Evolutionary conservation across 2,797 vertebrate genomes (phyloP).

Genomic region (Cryptoblepharus egeriae): DNA sequence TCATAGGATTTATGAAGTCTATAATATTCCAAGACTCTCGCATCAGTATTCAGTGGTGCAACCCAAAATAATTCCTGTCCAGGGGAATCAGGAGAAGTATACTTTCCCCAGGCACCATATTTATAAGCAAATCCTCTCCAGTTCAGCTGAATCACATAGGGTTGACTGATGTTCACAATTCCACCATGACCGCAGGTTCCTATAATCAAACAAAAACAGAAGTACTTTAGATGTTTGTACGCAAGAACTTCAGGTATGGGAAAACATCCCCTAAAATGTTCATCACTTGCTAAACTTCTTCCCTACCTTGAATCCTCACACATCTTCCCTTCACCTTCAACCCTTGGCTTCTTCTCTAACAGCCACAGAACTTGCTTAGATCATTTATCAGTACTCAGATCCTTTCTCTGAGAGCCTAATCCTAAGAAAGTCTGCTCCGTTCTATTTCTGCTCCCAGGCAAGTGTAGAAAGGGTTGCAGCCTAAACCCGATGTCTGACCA

Average conservation of each 20-base stretch:
- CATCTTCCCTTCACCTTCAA: not conserved
- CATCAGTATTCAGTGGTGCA: slow-evolving; percentile 71
- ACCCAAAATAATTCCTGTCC: slow-evolving; percentile 75
- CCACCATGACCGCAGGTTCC: slow-evolving; percentile 75
- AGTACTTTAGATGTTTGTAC: not conserved
- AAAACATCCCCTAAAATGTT: not conserved
- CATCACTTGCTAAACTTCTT: not conserved
- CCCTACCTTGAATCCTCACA: too few relatives aligned
- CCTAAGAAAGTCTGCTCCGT: too few relatives aligned
- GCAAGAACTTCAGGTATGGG: not conserved
- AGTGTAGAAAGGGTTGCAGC: too few relatives aligned
- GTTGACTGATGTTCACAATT: slow-evolving; percentile 73
- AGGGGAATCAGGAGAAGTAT: slow-evolving; percentile 68
- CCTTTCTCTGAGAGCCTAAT: too few relatives aligned
- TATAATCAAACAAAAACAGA: slow-evolving; percentile 59
- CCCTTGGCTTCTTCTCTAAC: not conserved
- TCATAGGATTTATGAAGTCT: slow-evolving; percentile 72
- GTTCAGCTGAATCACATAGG: slow-evolving; percentile 74
- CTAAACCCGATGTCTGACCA: not conserved
- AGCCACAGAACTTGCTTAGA: not conserved
- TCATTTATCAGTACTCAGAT: not conserved
- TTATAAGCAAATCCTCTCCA: slow-evolving; percentile 73
- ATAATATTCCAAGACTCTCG: slow-evolving; percentile 60
- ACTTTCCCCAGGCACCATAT: slow-evolving; percentile 78
- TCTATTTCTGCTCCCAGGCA: too few relatives aligned